Conservation (phyloP, 2,113 vertebrate species). For the Sinocyclocheilus anshuiensis region DNA sequence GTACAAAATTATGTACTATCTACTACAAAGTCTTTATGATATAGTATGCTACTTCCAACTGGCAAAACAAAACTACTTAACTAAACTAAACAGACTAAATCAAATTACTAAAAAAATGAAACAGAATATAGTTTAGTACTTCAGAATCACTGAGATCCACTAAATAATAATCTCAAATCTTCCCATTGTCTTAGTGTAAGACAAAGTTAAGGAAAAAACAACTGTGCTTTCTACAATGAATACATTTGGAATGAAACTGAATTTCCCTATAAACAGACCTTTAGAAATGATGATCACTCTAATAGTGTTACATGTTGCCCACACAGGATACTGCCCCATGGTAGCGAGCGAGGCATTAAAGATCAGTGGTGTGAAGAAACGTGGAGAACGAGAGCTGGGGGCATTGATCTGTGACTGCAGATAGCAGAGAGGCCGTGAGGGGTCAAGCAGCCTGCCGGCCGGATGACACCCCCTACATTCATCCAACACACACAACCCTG, state of each 20-base stretch:
- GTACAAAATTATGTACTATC: not conserved
- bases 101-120: too few relatives aligned
- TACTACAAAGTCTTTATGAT: not conserved
- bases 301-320: not conserved
- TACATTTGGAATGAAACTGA: not conserved
- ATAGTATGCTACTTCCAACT: not conserved
- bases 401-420: constrained; percentile 73
- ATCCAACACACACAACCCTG: constrained; percentile 62
- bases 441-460: constrained; percentile 71
- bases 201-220: not conserved
- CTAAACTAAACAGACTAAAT: too few relatives aligned
- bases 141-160: not conserved
- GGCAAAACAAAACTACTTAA: not conserved
- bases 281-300: not conserved
- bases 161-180: not conserved
- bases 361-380: constrained; percentile 65
- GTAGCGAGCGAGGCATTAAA: not conserved
- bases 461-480: constrained; percentile 70
- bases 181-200: not conserved
- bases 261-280: not conserved
- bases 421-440: constrained; percentile 70
- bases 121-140: not conserved
- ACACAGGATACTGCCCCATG: not conserved
- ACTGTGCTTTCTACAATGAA: not conserved
- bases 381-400: constrained; percentile 69